Conservation (phyloP, 2,888 invertebrate genomes). For the Ornithoptera priamus region DNA sequence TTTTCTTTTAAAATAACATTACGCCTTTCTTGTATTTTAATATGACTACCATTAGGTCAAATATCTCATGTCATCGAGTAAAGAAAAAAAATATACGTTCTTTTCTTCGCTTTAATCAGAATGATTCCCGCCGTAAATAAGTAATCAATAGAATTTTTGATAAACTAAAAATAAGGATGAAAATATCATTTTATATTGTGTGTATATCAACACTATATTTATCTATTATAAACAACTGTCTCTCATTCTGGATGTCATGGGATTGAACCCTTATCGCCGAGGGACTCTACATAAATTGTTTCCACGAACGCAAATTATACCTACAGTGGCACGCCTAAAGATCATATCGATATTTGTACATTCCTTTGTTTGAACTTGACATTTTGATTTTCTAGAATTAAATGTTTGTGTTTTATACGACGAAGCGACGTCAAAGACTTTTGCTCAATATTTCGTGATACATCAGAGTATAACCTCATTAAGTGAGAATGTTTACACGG, state of each 20-base stretch:
- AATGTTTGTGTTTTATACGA: not conserved
- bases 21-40: no score
- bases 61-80: no score
- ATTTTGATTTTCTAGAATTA: not conserved
- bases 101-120: not conserved
- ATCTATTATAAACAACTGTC: not conserved
- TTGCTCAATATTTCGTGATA: not conserved
- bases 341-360: not conserved
- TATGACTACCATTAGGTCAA: no score
- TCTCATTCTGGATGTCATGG: not conserved
- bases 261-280: not conserved
- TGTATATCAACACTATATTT: not conserved
- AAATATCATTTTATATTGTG: not conserved
- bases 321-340: not conserved
- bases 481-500: not conserved
- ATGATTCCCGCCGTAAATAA: no score
- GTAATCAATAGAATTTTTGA: not conserved
- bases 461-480: not conserved
- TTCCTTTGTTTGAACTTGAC: conserved; percentile 10
- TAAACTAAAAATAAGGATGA: not conserved
- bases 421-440: not conserved
- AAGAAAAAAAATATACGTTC: not conserved
- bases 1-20: no score
- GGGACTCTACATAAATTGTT: not conserved
- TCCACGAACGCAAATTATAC: not conserved